phyloP scores from a whole-genome alignment of 2,113 vertebrate genomes.

The Podarcis raffonei region DNA sequence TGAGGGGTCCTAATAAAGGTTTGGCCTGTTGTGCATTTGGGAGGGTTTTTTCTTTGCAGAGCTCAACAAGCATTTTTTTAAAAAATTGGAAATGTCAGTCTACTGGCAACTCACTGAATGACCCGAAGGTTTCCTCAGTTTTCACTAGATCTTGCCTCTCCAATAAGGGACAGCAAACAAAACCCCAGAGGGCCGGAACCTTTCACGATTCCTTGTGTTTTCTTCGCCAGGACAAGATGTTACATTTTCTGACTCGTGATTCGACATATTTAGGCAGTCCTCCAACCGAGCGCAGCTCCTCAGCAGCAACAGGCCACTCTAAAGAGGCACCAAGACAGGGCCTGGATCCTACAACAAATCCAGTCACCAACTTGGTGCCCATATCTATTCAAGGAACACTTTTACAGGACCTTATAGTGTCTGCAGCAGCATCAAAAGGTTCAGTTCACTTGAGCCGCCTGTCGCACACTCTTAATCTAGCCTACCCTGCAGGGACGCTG shows the following conservation, averaged over 20 bases:
- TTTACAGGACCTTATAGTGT: not conserved
- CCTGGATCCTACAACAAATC: not conserved
- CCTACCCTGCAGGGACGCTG: too few relatives aligned
- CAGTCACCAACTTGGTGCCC: too few relatives aligned
- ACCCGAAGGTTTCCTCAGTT: not conserved
- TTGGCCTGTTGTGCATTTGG: too few relatives aligned
- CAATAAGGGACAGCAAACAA: not conserved
- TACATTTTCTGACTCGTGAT: not conserved
- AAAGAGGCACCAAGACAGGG: not conserved
- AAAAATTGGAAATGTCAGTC: too few relatives aligned
- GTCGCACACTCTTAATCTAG: too few relatives aligned
- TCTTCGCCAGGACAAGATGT: too few relatives aligned
- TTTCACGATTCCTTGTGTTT: too few relatives aligned
- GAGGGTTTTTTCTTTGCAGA: too few relatives aligned
- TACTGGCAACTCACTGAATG: not conserved
- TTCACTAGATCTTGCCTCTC: not conserved
- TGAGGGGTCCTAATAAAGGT: too few relatives aligned
- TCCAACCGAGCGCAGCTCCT: not conserved
- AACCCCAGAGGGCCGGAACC: not conserved
- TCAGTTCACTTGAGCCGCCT: not conserved
- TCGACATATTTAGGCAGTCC: not conserved
- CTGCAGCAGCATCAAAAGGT: not conserved
- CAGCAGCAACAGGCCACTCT: not conserved
- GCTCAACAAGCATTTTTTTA: too few relatives aligned
- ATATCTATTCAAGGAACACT: not conserved